Conservation (phyloP, 1,140 invertebrate genomes). For the Nasonia giraulti region DNA sequence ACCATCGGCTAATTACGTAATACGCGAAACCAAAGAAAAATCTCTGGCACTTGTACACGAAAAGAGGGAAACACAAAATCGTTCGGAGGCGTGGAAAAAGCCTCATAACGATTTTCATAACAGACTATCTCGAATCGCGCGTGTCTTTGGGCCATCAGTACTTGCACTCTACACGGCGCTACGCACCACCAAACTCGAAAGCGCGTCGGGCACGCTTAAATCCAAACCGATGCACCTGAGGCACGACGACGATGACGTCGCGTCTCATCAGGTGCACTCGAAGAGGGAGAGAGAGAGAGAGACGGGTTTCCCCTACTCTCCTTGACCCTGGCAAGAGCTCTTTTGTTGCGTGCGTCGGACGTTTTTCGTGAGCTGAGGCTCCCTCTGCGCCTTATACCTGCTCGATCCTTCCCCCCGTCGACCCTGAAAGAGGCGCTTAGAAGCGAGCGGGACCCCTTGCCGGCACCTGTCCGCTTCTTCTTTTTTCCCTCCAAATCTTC, state of each 20-base stretch:
- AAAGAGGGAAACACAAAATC: not conserved
- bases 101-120: not conserved
- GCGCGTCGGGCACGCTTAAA: not conserved
- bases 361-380: not conserved
- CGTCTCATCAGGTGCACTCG: not conserved
- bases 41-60: not conserved
- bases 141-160: not conserved
- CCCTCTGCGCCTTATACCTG: not conserved
- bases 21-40: not conserved
- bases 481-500: not conserved
- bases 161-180: not conserved
- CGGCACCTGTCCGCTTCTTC: not conserved
- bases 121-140: not conserved
- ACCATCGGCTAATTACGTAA: not conserved
- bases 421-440: constrained; percentile 5
- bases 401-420: not conserved
- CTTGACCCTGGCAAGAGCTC: not conserved
- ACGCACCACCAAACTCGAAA: not conserved
- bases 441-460: not conserved
- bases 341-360: not conserved
- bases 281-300: too few species aligned
- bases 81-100: not conserved
- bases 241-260: not conserved
- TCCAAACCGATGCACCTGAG: not conserved
- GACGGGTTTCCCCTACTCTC: not conserved